Conservation (phyloP, 1,140 invertebrate species). For the Heliconius congener region DNA sequence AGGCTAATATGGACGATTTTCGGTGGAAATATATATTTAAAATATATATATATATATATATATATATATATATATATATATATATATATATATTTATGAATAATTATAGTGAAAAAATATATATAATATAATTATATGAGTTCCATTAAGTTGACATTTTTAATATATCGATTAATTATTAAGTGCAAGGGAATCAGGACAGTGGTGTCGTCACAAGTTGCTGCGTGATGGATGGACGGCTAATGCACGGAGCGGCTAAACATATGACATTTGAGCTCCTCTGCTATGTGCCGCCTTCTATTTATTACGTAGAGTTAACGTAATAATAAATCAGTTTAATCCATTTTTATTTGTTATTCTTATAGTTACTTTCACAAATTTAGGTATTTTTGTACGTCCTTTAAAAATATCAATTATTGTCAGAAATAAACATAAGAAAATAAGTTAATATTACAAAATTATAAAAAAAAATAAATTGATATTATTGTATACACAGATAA, state of each 20-base stretch:
- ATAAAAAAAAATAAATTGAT: too few species aligned
- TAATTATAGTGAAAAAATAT: too few species aligned
- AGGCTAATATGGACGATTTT: too few species aligned
- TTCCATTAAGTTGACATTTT: too few species aligned
- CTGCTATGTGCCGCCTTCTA: conserved; percentile 15
- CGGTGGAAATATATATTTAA: too few species aligned
- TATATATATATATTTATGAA: too few species aligned
- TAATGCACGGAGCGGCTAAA: conserved; percentile 28
- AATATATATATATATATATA: too few species aligned
- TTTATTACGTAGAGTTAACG: conserved; percentile 18
- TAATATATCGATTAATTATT: not conserved
- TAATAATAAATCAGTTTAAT: conserved; percentile 5
- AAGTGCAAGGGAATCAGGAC: conserved; percentile 8
- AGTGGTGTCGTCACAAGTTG: conserved; percentile 17
- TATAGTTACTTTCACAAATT: not conserved
- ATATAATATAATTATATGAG: too few species aligned
- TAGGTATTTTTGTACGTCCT: not conserved
- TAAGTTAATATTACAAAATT: not conserved
- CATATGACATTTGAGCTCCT: conserved; percentile 24
- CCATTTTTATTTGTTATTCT: not conserved
- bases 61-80: too few species aligned
- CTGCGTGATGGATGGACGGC: conserved; percentile 26
- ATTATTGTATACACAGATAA: too few species aligned
- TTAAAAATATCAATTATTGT: not conserved
- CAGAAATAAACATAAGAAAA: not conserved